Base-by-base conservation (phyloP, 2,888 invertebrate species). In the Drosophila affinis region DNA sequence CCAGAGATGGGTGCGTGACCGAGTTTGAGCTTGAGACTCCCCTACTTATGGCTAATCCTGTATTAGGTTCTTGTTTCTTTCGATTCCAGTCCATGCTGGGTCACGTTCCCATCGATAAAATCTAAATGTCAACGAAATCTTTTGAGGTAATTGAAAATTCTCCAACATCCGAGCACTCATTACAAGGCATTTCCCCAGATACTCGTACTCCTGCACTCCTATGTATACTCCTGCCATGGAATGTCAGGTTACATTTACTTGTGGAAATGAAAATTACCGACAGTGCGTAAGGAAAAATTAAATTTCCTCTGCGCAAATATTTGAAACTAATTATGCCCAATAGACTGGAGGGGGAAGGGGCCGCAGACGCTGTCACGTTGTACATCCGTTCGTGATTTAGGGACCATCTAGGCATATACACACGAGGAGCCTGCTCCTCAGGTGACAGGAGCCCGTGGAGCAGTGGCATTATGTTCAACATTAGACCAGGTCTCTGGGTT, bases 271-370 rank as follows among this genome's bases (percentile, higher is more conserved):
- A 78, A 83, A 74, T 82, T 81, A 72, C 56, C 68, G 57, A 75
- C 77, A 67, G 67, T 73, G 87, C 77, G 79, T 79, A 53, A 69
- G 75, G 64, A 68, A 73, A 76, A 83, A 83, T 87, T 76, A 84
- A 87, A 83, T 84, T 83, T 81, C 72, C 73, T 75, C 54, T 69
- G 73, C 51, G 78, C 74, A 87, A 85, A 86, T 87, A 85, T 85
- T 87, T 77, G 87, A 86, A 85, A 85, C 85, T 85, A 85, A 85
- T 88, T 85, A 85, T 88, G 79, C 88, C 86, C 88, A 86, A 86
- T 85, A 86, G 83, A 79, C 85, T 18, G 9, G 64, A 32, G 63
- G 54, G 69, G 56, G 51, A 46, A 27, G 34, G 47, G 63, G 24
- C 51, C 62, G 51, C 52, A 62, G 54, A 59, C 54, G 34, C 69